Conservation (phyloP, 2,797 vertebrate genomes). For the Anguilla anguilla region DNA sequence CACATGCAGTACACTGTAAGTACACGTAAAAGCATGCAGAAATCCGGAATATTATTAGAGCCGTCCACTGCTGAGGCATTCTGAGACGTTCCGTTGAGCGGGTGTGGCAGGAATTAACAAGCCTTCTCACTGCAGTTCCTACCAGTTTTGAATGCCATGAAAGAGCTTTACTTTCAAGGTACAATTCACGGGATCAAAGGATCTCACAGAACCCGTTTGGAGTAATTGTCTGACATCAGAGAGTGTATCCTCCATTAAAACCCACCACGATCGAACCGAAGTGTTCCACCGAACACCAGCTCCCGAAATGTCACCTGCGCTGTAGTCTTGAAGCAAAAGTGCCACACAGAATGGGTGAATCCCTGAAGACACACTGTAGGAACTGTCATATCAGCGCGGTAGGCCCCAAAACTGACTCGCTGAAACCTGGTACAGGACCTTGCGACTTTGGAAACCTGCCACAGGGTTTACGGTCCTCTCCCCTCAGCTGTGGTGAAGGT, state of each 20-base stretch:
- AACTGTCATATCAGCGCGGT: not conserved
- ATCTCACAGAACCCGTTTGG: not conserved
- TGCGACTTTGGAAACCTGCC: not conserved
- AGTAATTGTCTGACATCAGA: not conserved
- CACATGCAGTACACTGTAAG: not conserved
- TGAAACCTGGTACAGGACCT: not conserved
- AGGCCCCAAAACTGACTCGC: not conserved
- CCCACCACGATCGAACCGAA: not conserved
- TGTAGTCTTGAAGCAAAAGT: not conserved
- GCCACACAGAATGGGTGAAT: not conserved
- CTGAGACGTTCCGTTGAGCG: not conserved
- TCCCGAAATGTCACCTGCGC: slow-evolving; percentile 7
- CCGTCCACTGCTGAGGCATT: not conserved
- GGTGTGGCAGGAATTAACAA: not conserved
- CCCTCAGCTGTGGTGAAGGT: not conserved
- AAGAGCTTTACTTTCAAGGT: not conserved
- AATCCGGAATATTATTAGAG: not conserved
- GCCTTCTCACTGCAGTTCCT: not conserved
- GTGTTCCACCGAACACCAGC: not conserved
- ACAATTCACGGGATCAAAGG: not conserved
- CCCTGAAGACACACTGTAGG: not conserved
- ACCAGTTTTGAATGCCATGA: not conserved
- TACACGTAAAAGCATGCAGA: not conserved
- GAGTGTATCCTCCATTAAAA: slow-evolving; percentile 20
- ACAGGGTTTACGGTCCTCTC: not conserved